Base-by-base conservation (phyloP, 2,797 vertebrate genomes). In the Pantherophis alleghaniensis region DNA sequence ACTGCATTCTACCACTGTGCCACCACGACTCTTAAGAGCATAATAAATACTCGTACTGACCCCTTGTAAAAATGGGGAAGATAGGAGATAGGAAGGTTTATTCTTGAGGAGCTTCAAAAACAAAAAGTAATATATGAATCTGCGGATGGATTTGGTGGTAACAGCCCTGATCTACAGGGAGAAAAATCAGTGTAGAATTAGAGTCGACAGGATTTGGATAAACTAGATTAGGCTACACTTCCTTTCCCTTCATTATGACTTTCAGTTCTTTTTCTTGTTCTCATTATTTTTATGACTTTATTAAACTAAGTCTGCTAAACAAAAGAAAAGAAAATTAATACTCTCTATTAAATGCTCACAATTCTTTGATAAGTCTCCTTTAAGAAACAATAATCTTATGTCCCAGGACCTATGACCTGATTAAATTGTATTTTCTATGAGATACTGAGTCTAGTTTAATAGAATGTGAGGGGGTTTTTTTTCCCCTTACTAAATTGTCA, bases 351-450 rank as follows among this genome's bases (percentile, higher is more conserved):
- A 87, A 79, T 83, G 53, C 86, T 61, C 83, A 69, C 90, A 87
- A 90, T 93, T 95, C 93, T 56, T 93, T 92, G 93, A 42, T 95
- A 95, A 95, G 69, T 63, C 18, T 37, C 42, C 61, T 93, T 94
- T 95, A 47, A 93, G 26, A 94, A 90, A 92, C 94, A 95, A 92
- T 94, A 60, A 95, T 97, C 97, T 96, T 94, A 86, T 53, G 95
- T 92, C 87, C 92, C 91, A 94, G 94, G 95, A 89, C 94, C 95
- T 60, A 96, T 10, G 0, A 86, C 60, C 91, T 95, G 92, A 96
- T 97, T 97, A 97, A 96, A 92, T 96, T 97, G 97, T 96, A 24
- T 95, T 97, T 94, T 93, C 90, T 94, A 96, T 94, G 95, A 95
- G 95, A 96, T 94, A 94, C 51, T 92, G 92, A 94, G 91, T 91